Conservation (phyloP, 1,140 invertebrate genomes). For the Bombus breviceps region DNA sequence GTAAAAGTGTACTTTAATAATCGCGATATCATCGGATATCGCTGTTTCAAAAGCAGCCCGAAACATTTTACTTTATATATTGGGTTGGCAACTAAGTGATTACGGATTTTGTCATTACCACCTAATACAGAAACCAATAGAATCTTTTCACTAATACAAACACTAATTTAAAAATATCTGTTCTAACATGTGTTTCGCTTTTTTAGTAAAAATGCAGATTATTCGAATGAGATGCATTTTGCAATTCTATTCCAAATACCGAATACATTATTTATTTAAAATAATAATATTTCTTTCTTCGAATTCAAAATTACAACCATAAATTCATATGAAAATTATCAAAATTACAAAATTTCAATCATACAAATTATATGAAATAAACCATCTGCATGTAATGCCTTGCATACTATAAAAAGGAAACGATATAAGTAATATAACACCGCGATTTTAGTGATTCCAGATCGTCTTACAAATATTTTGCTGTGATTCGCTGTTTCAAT, state of each 20-base stretch:
- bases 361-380: background rate
- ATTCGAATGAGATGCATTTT: background rate
- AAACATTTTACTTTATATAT: constrained; percentile 10
- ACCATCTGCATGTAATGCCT: background rate
- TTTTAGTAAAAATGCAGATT: background rate
- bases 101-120: too few relatives aligned
- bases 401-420: background rate
- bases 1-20: constrained; percentile 40
- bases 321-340: background rate
- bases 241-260: background rate
- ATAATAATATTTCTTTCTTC: background rate
- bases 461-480: background rate
- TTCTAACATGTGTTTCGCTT: background rate
- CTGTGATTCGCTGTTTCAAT: background rate
- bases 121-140: background rate
- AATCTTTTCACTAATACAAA: background rate
- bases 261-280: background rate
- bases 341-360: too few relatives aligned
- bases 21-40: constrained; percentile 8
- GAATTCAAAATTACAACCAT: background rate
- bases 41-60: constrained; percentile 14
- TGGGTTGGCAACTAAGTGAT: too few relatives aligned
- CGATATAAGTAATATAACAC: background rate
- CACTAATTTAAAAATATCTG: constrained; percentile 7
- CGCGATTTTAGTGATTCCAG: background rate